Percentiles rank a stretch among this genome's conserved stretches.
Conservation (phyloP, 1,140 invertebrate genomes). For the Pachyrhynchus sulphureomaculatus region DNA sequence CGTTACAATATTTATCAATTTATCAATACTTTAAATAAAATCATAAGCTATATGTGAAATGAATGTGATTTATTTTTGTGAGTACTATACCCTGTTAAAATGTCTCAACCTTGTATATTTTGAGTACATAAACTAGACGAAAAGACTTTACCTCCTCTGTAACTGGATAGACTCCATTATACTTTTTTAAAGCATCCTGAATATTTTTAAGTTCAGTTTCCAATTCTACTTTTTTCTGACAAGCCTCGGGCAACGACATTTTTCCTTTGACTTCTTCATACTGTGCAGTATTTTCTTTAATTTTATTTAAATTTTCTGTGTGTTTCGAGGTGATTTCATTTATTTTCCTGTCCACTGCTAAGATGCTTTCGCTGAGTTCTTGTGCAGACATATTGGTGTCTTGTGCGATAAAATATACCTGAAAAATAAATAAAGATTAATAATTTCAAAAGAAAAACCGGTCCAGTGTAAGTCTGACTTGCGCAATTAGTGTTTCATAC, state of each 20-base stretch:
- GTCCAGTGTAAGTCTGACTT: no score
- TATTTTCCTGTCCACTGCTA: constrained; percentile 50
- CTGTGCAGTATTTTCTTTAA: constrained; percentile 54
- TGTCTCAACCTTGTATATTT: no score
- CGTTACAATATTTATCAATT: no score
- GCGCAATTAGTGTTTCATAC: no score
- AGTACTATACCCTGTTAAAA: no score
- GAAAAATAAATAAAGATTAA: no score
- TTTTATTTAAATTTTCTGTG: constrained; percentile 51
- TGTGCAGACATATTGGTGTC: constrained; percentile 54
- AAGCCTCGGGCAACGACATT: constrained; percentile 56
- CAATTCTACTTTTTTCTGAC: constrained; percentile 54
- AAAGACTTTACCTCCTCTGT: constrained; percentile 11
- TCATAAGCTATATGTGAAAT: no score
- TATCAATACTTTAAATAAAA: no score
- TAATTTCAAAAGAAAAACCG: no score
- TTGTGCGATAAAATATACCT: constrained; percentile 74
- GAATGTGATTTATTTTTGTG: no score
- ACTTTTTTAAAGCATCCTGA: constrained; percentile 57
- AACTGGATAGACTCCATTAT: constrained; percentile 9
- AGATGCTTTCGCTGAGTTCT: constrained; percentile 55
- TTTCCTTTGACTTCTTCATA: constrained; percentile 54
- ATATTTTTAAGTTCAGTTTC: constrained; percentile 57
- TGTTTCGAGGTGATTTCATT: constrained; percentile 52
- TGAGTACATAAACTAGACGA: no score